A percentile compares a stretch with the other conserved stretches of the same genome.
phyloP scores from a whole-genome alignment of 2,797 vertebrate species.

The Pipistrellus nathusii region DNA sequence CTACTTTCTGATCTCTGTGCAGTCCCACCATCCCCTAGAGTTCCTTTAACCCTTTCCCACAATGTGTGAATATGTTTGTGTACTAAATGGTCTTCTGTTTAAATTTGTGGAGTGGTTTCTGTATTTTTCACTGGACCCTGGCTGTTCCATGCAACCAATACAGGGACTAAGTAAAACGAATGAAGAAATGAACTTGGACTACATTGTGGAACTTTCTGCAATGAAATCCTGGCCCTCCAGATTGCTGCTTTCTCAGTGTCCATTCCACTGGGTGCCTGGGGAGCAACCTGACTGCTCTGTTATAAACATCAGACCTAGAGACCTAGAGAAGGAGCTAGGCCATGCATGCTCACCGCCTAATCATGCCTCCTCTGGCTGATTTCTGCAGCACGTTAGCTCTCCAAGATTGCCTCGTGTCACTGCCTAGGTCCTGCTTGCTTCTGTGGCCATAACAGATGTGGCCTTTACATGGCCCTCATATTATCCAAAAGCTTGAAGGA shows the following conservation, averaged over 20 bases:
- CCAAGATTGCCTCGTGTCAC: neutral
- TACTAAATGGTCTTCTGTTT: neutral
- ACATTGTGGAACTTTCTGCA: neutral
- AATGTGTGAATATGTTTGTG: neutral
- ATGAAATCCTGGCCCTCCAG: neutral
- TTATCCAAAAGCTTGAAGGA: conserved; percentile 28
- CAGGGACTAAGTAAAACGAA: neutral
- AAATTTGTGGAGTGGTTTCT: neutral
- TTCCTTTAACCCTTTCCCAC: neutral
- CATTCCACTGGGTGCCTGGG: too few species aligned
- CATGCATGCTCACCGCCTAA: neutral
- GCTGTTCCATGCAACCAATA: neutral
- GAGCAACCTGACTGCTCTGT: neutral
- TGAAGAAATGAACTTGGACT: neutral
- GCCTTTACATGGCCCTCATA: neutral
- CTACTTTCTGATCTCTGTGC: neutral
- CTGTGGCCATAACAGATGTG: neutral
- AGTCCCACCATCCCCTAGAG: neutral
- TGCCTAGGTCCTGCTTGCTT: neutral
- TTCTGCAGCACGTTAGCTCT: neutral
- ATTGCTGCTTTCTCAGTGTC: neutral
- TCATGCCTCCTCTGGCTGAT: neutral
- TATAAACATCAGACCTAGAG: neutral
- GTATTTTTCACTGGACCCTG: neutral
- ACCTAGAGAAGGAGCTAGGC: neutral